Conservation (phyloP, 2,797 vertebrate species). For the Alfaro cultratus region DNA sequence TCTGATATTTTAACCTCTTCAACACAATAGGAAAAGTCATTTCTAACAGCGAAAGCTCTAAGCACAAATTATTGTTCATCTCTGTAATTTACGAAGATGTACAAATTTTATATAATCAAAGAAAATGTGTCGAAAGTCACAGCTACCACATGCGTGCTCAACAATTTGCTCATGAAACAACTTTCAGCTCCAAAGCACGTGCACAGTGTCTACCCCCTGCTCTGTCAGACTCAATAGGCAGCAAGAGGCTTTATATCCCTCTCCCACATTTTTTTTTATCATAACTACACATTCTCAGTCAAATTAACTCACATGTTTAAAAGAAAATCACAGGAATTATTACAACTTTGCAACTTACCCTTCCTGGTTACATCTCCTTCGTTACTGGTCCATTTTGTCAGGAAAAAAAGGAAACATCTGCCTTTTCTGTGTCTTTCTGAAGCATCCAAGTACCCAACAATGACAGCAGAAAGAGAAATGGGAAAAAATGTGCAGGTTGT, state of each 20-base stretch:
- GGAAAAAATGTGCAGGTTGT: constrained; percentile 24
- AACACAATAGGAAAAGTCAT: not conserved
- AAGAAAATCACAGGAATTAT: constrained; percentile 14
- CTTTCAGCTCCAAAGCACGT: constrained; percentile 59
- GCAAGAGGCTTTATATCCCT: constrained; percentile 24
- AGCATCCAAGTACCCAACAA: constrained; percentile 52
- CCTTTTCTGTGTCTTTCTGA: constrained; percentile 35
- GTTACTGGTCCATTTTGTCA: constrained; percentile 56
- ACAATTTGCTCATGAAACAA: constrained; percentile 38
- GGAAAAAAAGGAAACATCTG: constrained; percentile 32
- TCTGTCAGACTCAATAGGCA: constrained; percentile 30
- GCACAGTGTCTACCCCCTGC: constrained; percentile 38
- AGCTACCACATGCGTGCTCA: not conserved
- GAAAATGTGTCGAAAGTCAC: not conserved
- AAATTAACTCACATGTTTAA: constrained; percentile 11
- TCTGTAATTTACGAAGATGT: not conserved
- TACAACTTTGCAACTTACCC: constrained; percentile 77
- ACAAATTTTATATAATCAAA: not conserved
- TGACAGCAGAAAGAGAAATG: constrained; percentile 44
- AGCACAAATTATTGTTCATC: not conserved
- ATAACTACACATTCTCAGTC: constrained; percentile 22
- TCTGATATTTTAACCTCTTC: not conserved
- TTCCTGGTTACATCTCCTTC: constrained; percentile 50
- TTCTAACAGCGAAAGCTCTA: not conserved
- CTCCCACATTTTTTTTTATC: constrained; percentile 7